Base-by-base conservation (phyloP, 1,140 invertebrate species). In the Drosophila obscura region DNA sequence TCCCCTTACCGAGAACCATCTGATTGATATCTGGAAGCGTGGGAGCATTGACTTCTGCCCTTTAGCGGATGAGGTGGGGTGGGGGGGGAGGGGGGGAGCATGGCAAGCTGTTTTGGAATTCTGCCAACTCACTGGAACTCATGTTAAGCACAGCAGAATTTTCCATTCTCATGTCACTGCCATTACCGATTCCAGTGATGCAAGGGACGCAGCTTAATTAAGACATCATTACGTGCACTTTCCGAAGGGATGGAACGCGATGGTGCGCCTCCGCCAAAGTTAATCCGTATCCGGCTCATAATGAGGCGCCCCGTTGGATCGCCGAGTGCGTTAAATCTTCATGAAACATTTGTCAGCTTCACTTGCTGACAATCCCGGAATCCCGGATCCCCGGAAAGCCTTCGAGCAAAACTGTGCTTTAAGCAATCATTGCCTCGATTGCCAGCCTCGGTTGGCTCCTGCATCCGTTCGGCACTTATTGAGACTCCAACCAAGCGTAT, bases 161-260 rank as follows among this genome's bases (percentile, higher is more conserved):
- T 64, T 53, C 35, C 43, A 72, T 48, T 43, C 48, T 60, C 43
- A 35, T 57, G 71, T 65, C 69, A 73, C 50, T 53, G 55, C 31
- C 46, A 19, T 66, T 19, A 15, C 45, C 63, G 41, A 61, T 58
- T 26, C 65, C 60, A 71, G 64, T 72, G 71, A 35, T 24, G 24
- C 55, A 51, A 48, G 24, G 55, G 6, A 63, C 61, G 58, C 16
- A 19, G 43, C 79, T 78, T 85, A 85, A 85, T 85, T 85, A 85
- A 87, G 61, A 76, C 69, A 82, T 68, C 82, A 66, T 85, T 85
- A 87, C 83, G 49, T 46, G 82, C 61, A 73, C 46, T 81, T 87
- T 77, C 41, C 46, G 46, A 31, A 24, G 9, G 11, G 26, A 19
- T n/a, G 26, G 8, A 1, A 1, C 19, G 1, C 11, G 4, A 48